phyloP scores from a whole-genome alignment of 2,888 invertebrate species.

The Parnassius apollo region DNA sequence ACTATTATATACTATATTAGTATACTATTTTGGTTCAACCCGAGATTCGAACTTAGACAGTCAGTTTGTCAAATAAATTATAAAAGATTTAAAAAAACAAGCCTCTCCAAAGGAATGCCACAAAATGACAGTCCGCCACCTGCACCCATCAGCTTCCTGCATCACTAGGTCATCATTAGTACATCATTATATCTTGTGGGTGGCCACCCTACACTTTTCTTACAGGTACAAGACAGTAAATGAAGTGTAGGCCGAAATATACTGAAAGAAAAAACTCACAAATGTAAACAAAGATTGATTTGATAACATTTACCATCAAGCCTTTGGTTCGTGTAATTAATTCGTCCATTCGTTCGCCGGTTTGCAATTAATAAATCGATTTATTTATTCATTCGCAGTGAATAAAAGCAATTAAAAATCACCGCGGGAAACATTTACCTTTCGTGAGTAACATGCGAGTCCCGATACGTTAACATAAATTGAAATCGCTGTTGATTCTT shows the following conservation, averaged over 20 bases:
- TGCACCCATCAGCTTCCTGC: too few relatives aligned
- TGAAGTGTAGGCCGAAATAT: neutral
- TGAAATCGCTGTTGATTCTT: neutral
- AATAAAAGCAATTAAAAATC: constrained; percentile 33
- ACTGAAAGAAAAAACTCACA: neutral
- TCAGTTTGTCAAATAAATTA: too few relatives aligned
- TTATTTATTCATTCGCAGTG: constrained; percentile 31
- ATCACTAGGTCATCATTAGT: too few relatives aligned
- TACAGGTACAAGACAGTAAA: too few relatives aligned
- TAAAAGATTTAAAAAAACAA: too few relatives aligned
- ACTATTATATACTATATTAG: too few relatives aligned
- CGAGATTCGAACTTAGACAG: too few relatives aligned
- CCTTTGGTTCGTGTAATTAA: constrained; percentile 30
- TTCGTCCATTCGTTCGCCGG: constrained; percentile 30
- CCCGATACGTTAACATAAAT: neutral
- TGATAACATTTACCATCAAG: constrained; percentile 13
- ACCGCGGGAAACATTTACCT: neutral
- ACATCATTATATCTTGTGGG: too few relatives aligned
- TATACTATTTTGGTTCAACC: too few relatives aligned
- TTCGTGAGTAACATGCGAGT: neutral
- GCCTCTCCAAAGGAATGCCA: too few relatives aligned
- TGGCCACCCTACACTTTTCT: too few relatives aligned
- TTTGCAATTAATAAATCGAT: constrained; percentile 31
- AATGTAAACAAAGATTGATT: constrained; percentile 5
- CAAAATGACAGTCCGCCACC: too few relatives aligned